Evolutionary conservation across 53 echinoderm and acorn worm species (phyloP).

Genomic region (Temnopleurus reevesii): DNA sequence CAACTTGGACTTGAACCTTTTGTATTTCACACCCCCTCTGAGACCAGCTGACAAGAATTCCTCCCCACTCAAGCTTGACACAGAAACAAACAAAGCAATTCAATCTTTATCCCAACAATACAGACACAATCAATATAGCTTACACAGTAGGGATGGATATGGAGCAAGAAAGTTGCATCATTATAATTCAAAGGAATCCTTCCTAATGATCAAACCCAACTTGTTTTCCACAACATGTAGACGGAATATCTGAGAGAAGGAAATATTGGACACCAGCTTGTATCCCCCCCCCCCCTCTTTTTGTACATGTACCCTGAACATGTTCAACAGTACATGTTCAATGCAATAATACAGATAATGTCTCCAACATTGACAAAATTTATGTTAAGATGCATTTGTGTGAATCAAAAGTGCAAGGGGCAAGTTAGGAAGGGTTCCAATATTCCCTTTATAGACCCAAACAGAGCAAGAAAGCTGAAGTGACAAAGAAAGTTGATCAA

Average conservation of each 20-base stretch:
- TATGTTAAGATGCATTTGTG: no score
- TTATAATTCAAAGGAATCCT: no score
- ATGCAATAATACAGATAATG: no score
- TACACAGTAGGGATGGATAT: neutral
- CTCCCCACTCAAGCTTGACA: neutral
- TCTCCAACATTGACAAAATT: no score
- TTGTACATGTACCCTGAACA: no score
- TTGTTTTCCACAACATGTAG: no score
- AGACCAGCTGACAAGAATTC: neutral
- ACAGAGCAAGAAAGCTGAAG: neutral
- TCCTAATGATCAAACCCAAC: no score
- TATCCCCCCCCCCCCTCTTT: no score
- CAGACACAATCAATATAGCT: neutral
- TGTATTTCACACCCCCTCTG: conserved; percentile 17
- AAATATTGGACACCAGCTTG: no score
- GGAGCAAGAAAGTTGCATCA: no score
- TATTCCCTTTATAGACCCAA: neutral
- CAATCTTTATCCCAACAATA: neutral
- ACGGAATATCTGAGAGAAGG: neutral
- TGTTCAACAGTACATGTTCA: neutral
- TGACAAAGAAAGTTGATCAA: neutral
- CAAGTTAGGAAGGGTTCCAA: neutral
- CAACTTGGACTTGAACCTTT: conserved; percentile 28
- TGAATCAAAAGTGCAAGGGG: no score
- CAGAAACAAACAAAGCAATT: conserved; percentile 17